Base-by-base conservation (phyloP, 2,113 vertebrate genomes). In the Micronisus gabar region DNA sequence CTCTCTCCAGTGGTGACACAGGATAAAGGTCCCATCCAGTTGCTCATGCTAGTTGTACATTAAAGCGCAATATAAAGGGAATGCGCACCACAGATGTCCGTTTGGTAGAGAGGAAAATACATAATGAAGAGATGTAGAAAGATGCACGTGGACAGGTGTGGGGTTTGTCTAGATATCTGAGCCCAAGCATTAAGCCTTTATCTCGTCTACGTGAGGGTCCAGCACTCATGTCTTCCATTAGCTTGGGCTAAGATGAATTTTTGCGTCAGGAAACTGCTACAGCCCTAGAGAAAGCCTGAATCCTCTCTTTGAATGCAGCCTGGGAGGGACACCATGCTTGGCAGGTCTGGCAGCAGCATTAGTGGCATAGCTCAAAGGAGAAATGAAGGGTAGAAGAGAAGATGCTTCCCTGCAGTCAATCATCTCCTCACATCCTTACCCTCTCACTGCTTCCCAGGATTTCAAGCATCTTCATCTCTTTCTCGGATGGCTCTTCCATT, bases 101-200 rank as follows among this genome's bases (percentile, higher is more conserved):
- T 84, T 68, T 50, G 25, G n/a, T 22, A 41, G 29, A 45, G 38
- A 36, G 19, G 27, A 72, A 72, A 79, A 89, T 6, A 5, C 9
- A 6, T 8, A 13, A 6, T 7, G 43, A 52, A 70, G 47, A 73
- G 27, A 20, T 20, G 30, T 29, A 45, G 53, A 21, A 65, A 59
- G 23, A 20, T 13, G 17, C 10, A 32, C 0, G 0, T 15, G 48
- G 70, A 9, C 5, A 63, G 63, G 32, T n/a, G 48, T 11, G 47
- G 45, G 45, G 1, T 9, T 4, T 13, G 25, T 53, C 45, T 36
- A 29, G 48, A 29, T 20, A 29, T 11, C 55, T 25, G 36, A 89
- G 26, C 21, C 32, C 72, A 45, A 36, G 23, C 25, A 12, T 8
- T 61, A 32, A 84, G 34, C 13, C n/a, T 65, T 59, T 86, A 11